Evolutionary conservation across 2,113 vertebrate species (phyloP).

Genomic region (Scortum barcoo): DNA sequence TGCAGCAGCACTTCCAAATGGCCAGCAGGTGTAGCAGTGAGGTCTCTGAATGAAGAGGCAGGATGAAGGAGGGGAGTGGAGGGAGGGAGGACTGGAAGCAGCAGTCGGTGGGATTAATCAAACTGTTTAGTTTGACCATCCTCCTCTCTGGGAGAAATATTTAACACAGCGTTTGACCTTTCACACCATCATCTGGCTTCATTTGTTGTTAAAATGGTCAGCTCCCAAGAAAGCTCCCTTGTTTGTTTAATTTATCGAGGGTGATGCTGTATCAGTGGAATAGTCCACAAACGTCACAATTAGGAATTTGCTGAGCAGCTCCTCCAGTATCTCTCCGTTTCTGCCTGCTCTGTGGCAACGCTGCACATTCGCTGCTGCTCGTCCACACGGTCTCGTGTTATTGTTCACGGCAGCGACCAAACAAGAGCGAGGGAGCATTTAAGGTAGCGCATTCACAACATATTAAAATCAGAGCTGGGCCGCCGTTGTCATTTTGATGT

Average conservation of each 20-base stretch:
- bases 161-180: slow-evolving; percentile 45
- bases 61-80: slow-evolving; percentile 26
- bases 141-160: slow-evolving; percentile 16
- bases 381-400: slow-evolving; percentile 20
- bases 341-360: not conserved
- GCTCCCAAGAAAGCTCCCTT: not conserved
- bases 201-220: slow-evolving; percentile 19
- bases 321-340: not conserved
- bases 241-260: not conserved
- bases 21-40: slow-evolving; percentile 81
- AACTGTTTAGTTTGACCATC: slow-evolving; percentile 39
- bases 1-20: slow-evolving; percentile 50
- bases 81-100: slow-evolving; percentile 38
- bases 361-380: slow-evolving; percentile 10
- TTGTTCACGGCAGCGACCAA: slow-evolving; percentile 46
- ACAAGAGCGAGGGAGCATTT: slow-evolving; percentile 30
- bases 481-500: slow-evolving; percentile 50
- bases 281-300: slow-evolving; percentile 9
- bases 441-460: slow-evolving; percentile 53
- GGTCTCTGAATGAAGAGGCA: slow-evolving; percentile 55
- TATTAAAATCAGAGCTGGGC: slow-evolving; percentile 57
- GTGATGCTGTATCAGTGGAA: not conserved
- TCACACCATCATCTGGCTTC: slow-evolving; percentile 14
- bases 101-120: slow-evolving; percentile 54
- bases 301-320: slow-evolving; percentile 5